Percentiles rank a stretch among this genome's conserved stretches.
Conservation (phyloP, 2,113 vertebrate species). For the Tachuris rubrigastra region DNA sequence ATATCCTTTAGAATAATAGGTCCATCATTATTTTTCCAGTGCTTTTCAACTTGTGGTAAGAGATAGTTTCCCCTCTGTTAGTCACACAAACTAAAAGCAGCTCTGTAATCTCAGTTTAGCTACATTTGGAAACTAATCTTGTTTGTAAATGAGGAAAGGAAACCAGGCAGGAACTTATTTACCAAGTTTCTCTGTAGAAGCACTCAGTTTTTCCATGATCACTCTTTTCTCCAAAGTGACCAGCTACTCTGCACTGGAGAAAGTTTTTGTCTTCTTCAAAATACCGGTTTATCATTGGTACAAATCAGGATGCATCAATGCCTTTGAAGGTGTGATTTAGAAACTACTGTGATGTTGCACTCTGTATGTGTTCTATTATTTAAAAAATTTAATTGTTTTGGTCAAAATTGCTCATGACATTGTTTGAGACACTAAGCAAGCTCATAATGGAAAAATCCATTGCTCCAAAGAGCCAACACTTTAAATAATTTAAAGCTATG, state of each 20-base stretch:
- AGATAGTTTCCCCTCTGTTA: not conserved
- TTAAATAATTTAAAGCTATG: not conserved
- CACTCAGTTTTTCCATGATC: not conserved
- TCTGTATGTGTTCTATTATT: not conserved
- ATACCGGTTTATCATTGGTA: not conserved
- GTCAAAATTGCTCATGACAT: not conserved
- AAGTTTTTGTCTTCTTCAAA: not conserved
- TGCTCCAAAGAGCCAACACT: not conserved
- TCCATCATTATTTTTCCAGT: not conserved
- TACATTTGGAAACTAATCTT: not conserved
- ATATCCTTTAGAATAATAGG: not conserved
- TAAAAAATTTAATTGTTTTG: not conserved
- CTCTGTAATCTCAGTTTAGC: conserved; percentile 9
- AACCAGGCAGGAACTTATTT: not conserved
- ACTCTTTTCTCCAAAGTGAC: not conserved
- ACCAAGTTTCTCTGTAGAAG: not conserved
- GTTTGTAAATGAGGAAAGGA: not conserved
- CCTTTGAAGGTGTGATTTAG: not conserved
- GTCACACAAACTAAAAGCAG: not conserved
- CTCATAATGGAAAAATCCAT: not conserved
- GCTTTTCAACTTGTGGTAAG: not conserved
- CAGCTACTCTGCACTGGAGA: not conserved
- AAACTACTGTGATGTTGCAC: not conserved
- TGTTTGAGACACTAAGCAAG: not conserved
- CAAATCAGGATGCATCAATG: not conserved